phyloP scores from a whole-genome alignment of 2,113 vertebrate species.

The Chrysemys picta region DNA sequence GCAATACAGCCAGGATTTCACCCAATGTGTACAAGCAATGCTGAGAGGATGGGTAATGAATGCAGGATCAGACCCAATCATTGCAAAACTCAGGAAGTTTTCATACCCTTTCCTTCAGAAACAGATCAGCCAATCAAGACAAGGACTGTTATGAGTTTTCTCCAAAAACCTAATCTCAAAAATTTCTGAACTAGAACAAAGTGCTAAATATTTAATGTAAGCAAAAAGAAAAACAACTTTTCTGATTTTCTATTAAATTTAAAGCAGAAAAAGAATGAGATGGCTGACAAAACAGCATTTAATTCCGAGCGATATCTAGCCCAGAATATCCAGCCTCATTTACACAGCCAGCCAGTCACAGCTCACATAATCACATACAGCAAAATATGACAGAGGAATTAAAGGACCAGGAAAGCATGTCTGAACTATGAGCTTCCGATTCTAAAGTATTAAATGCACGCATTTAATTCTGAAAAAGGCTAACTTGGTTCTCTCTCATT shows the following conservation, averaged over 20 bases:
- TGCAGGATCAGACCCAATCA: fast-evolving
- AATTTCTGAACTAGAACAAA: constrained; percentile 61
- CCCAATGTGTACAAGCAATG: fast-evolving
- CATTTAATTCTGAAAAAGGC: constrained; percentile 46
- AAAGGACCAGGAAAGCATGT: constrained; percentile 66
- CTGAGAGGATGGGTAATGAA: fast-evolving
- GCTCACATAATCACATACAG: constrained; percentile 68
- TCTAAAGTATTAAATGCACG: constrained; percentile 67
- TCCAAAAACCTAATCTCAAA: constrained; percentile 46
- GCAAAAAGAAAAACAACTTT: constrained; percentile 40
- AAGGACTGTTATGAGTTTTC: constrained; percentile 30
- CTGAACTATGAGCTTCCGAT: constrained; percentile 50
- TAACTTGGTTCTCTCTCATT: constrained; percentile 21
- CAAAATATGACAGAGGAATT: constrained; percentile 71
- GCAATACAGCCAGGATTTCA: neutral
- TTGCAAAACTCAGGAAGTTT: neutral
- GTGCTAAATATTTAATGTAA: constrained; percentile 64
- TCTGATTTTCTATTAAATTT: constrained; percentile 49
- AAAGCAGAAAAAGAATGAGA: constrained; percentile 52
- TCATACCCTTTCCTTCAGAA: neutral
- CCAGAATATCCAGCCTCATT: constrained; percentile 64
- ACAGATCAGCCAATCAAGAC: constrained; percentile 25
- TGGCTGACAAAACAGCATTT: constrained; percentile 67
- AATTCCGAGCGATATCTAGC: constrained; percentile 57
- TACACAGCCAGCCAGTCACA: constrained; percentile 66